Evolutionary conservation across 1,140 invertebrate genomes (phyloP).

Genomic region (Lerema accius): DNA sequence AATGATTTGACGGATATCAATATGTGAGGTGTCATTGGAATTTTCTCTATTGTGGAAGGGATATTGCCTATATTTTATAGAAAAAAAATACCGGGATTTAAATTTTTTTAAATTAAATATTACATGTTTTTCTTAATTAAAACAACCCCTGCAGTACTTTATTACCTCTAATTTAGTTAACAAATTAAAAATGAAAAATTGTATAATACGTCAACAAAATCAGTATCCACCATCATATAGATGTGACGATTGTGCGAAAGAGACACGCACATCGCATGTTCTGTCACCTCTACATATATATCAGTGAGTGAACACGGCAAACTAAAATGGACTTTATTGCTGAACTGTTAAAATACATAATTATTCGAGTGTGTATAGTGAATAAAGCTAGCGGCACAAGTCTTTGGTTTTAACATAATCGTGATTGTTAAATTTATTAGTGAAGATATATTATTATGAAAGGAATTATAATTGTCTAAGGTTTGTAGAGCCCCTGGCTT

Average conservation of each 20-base stretch:
- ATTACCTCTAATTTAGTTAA: no score
- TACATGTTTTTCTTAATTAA: no score
- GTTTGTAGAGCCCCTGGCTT: constrained; percentile 11
- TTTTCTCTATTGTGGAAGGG: no score
- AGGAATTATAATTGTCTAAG: constrained; percentile 1
- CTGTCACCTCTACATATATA: background rate
- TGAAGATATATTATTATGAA: constrained; percentile 4
- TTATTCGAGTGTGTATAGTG: constrained; percentile 16
- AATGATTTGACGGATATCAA: no score
- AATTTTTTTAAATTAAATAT: no score
- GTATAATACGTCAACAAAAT: constrained; percentile 1
- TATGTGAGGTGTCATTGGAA: no score
- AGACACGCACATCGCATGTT: background rate
- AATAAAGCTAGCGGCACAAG: constrained; percentile 19
- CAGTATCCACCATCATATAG: constrained; percentile 18
- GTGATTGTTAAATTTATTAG: constrained; percentile 15
- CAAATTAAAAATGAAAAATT: no score
- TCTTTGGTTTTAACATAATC: constrained; percentile 7
- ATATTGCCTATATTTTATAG: no score
- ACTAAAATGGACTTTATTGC: constrained; percentile 25
- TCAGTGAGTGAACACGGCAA: constrained; percentile 17
- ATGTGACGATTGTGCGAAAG: constrained; percentile 9
- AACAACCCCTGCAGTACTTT: constrained; percentile 1
- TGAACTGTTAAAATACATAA: constrained; percentile 4
- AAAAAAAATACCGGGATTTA: no score